Evolutionary conservation across 2,113 vertebrate genomes (phyloP).

Genomic region (Chauna torquata): DNA sequence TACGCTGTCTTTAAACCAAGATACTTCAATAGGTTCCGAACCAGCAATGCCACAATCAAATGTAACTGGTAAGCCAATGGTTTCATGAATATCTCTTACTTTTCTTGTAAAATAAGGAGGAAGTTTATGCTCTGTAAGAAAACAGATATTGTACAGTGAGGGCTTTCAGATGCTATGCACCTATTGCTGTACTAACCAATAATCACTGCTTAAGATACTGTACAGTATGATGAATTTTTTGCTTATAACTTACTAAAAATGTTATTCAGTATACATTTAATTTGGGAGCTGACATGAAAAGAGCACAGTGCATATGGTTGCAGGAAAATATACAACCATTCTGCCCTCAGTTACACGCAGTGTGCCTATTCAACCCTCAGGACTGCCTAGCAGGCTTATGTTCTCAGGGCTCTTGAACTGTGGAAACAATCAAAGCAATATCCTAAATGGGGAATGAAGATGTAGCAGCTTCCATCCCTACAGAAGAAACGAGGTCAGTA

Average conservation of each 20-base stretch:
- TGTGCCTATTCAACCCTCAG: background rate
- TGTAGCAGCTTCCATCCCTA: background rate
- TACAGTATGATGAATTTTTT: background rate
- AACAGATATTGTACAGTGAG: conserved; percentile 14
- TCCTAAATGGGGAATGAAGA: background rate
- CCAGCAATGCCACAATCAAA: conserved; percentile 93
- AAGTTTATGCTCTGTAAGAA: conserved; percentile 91
- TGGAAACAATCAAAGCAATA: background rate
- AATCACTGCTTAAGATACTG: background rate
- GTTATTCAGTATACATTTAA: background rate
- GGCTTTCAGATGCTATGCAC: background rate
- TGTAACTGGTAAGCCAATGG: conserved; percentile 81
- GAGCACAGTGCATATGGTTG: background rate
- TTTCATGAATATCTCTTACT: conserved; percentile 91
- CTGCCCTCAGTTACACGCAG: background rate
- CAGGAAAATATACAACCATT: background rate
- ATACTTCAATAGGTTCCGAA: conserved; percentile 90
- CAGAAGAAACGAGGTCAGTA: background rate
- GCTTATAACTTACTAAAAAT: background rate
- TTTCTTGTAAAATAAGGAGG: conserved; percentile 93
- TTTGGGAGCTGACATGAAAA: background rate
- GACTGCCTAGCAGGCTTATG: background rate
- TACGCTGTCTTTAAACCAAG: conserved; percentile 91
- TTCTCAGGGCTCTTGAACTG: background rate
- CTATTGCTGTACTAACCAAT: background rate